Evolutionary conservation across 1,140 invertebrate genomes (phyloP).

Genomic region (Tribolium castaneum): DNA sequence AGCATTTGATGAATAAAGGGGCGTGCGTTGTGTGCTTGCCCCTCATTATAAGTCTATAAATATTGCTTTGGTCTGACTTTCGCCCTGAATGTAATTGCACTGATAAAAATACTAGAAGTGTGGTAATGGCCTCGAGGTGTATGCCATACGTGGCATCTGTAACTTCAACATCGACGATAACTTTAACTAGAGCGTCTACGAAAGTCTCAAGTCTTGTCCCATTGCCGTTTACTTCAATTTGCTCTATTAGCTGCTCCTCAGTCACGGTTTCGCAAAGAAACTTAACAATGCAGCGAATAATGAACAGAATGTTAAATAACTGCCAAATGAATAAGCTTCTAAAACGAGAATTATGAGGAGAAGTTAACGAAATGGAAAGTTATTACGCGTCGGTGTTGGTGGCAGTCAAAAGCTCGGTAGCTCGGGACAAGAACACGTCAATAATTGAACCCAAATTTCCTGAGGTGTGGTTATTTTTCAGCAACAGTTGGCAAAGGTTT

Average conservation of each 20-base stretch:
- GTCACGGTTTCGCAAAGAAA: constrained; percentile 86
- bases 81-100: constrained; percentile 86
- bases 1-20: constrained; percentile 78
- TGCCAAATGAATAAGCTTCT: constrained; percentile 95
- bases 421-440: constrained; percentile 82
- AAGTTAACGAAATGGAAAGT: constrained; percentile 38
- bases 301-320: constrained; percentile 92
- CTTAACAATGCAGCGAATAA: constrained; percentile 89
- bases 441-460: constrained; percentile 90
- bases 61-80: constrained; percentile 69
- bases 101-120: constrained; percentile 86
- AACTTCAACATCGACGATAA: constrained; percentile 83
- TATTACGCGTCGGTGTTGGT: constrained; percentile 88
- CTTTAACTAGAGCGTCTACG: constrained; percentile 76
- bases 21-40: constrained; percentile 78
- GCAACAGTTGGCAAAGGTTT: constrained; percentile 76
- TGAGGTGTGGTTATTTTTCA: constrained; percentile 84
- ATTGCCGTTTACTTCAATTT: constrained; percentile 70
- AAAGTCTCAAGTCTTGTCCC: constrained; percentile 69
- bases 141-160: constrained; percentile 89
- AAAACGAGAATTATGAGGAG: constrained; percentile 60
- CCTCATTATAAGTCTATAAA: constrained; percentile 79
- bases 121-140: constrained; percentile 90
- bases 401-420: constrained; percentile 82
- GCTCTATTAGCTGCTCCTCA: constrained; percentile 79